Percentiles rank a stretch among this genome's conserved stretches.
These are phyloP conservation scores for Serrognathus titanus DNA, from an alignment of 2,888 invertebrate species.

Conservation along the genomic window DNA sequence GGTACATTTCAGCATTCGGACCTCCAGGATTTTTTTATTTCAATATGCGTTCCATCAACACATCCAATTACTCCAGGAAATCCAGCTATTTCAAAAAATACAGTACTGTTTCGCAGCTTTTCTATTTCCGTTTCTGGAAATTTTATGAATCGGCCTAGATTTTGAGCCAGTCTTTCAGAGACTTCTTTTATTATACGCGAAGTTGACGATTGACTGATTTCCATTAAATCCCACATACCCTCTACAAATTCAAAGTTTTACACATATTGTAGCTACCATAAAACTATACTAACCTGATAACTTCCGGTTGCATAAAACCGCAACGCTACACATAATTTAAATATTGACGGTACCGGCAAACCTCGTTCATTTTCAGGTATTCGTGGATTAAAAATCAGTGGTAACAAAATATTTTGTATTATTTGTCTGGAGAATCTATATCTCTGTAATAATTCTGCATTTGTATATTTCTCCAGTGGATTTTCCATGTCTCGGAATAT, in stretches of 20 bases:
- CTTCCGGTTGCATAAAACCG: conserved; percentile 3
- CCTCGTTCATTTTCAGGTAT: too few species aligned
- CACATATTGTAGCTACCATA: neutral
- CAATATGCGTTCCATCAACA: too few species aligned
- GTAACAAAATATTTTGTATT: too few species aligned
- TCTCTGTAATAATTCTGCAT: too few species aligned
- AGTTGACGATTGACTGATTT: neutral
- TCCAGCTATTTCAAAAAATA: neutral
- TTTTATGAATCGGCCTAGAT: neutral
- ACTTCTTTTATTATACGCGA: neutral
- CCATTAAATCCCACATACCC: conserved; percentile 1
- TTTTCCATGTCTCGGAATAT: too few species aligned
- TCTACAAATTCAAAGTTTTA: neutral
- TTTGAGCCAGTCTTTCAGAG: neutral
- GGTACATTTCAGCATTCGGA: too few species aligned
- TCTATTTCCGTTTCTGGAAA: neutral
- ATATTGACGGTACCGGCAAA: too few species aligned
- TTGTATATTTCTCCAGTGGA: too few species aligned
- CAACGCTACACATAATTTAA: neutral
- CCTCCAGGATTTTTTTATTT: too few species aligned
- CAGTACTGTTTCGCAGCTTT: neutral
- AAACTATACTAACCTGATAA: neutral
- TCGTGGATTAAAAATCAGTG: too few species aligned
- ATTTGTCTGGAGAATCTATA: too few species aligned
- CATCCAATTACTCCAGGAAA: conserved; percentile 13